Evolutionary conservation across 2,797 vertebrate species (phyloP).

Genomic region (Manis javanica): DNA sequence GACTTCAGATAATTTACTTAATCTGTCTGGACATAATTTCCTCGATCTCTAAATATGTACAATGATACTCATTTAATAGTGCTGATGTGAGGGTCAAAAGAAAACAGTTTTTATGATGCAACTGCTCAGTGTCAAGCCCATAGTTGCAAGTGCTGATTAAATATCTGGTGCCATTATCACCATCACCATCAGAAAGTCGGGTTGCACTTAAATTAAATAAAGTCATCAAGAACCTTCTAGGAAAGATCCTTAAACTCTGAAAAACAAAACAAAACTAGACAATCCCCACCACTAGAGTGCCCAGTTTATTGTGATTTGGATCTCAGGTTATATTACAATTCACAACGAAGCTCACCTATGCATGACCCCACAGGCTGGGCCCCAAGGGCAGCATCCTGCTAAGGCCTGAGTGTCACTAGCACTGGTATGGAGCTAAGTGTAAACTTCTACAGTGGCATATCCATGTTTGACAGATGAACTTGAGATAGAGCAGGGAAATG

Average conservation of each 20-base stretch:
- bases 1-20: background rate
- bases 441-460: background rate
- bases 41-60: background rate
- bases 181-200: background rate
- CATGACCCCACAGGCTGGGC: background rate
- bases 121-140: background rate
- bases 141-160: background rate
- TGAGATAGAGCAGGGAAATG: too few species aligned
- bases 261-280: background rate
- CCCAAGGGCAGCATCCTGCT: background rate
- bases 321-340: background rate
- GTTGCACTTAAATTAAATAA: background rate
- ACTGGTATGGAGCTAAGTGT: background rate
- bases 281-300: too few species aligned
- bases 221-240: background rate
- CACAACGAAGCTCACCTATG: background rate
- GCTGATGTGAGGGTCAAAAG: background rate
- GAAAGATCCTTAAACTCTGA: background rate
- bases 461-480: background rate
- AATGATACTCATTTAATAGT: background rate
- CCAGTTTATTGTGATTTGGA: too few species aligned
- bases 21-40: background rate
- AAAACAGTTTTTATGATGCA: background rate
- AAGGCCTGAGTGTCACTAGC: background rate
- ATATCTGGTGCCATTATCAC: background rate